A percentile compares a stretch with the other conserved stretches of the same genome.
These are phyloP conservation scores for Platycercus adscitus DNA, from an alignment of 2,113 vertebrate genomes.

Conservation along the genomic window DNA sequence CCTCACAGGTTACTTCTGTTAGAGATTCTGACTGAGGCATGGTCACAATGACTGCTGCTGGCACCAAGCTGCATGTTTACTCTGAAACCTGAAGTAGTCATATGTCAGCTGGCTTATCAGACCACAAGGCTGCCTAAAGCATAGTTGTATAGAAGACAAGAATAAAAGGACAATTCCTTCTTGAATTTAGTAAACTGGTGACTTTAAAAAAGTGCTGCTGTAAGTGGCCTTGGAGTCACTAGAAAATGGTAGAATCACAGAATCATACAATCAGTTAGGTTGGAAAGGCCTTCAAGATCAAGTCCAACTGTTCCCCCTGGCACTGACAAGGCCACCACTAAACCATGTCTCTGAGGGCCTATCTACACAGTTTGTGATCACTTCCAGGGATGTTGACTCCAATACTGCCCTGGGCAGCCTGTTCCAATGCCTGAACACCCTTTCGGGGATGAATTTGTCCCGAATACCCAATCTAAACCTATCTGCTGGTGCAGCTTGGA, in stretches of 20 bases:
- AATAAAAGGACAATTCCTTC: neutral
- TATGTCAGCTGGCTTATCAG: neutral
- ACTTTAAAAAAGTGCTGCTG: neutral
- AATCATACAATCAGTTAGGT: neutral
- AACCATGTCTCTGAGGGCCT: neutral
- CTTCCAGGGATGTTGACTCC: neutral
- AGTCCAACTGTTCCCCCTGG: neutral
- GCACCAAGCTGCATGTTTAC: neutral
- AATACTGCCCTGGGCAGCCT: neutral
- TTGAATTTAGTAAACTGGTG: neutral
- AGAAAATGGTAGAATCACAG: neutral
- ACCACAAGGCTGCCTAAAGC: neutral
- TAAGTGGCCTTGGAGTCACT: neutral
- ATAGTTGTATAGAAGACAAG: neutral
- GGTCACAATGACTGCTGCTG: neutral
- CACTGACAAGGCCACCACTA: neutral
- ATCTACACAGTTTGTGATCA: neutral
- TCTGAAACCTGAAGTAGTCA: neutral
- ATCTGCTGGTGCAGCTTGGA: neutral
- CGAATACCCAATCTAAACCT: neutral
- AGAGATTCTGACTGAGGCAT: neutral
- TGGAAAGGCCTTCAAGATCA: neutral
- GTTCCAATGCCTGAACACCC: neutral
- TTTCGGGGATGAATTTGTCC: neutral
- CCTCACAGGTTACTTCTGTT: neutral